Evolutionary conservation across 2,113 vertebrate species (phyloP).

Genomic region (Gymnocephalus cernua): DNA sequence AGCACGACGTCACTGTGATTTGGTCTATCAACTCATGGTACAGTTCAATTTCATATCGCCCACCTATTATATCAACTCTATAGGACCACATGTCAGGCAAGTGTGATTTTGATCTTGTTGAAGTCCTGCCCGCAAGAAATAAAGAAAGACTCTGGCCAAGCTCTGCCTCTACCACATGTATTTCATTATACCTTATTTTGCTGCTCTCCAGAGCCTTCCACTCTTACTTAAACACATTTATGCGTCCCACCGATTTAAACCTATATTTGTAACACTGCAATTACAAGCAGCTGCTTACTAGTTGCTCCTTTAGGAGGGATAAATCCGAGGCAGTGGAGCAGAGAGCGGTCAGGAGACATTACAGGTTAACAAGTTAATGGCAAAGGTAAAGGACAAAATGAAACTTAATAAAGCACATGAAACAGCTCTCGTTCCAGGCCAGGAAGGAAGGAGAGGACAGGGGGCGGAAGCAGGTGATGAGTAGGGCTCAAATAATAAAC

Average conservation of each 20-base stretch:
- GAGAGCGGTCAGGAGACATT: constrained; percentile 25
- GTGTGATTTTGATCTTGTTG: no score
- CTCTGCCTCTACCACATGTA: constrained; percentile 15
- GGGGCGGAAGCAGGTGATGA: constrained; percentile 24
- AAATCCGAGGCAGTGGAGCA: constrained; percentile 22
- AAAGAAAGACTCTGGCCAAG: no score
- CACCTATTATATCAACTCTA: no score
- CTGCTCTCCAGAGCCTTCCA: constrained; percentile 40
- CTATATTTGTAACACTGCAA: constrained; percentile 65
- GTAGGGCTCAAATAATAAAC: constrained; percentile 41
- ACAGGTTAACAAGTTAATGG: constrained; percentile 61
- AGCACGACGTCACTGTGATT: no score
- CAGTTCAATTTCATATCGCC: no score
- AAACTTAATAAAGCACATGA: constrained; percentile 58
- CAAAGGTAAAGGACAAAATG: constrained; percentile 53
- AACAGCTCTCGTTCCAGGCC: constrained; percentile 34
- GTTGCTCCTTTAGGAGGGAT: constrained; percentile 24
- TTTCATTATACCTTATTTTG: constrained; percentile 53
- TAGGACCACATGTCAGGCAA: no score
- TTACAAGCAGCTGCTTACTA: constrained; percentile 60
- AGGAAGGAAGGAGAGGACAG: constrained; percentile 42
- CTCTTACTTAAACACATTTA: constrained; percentile 56
- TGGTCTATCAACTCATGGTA: no score
- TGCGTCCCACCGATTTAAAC: constrained; percentile 41
- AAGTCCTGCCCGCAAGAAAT: background rate